Evolutionary conservation across 2,888 invertebrate genomes (phyloP).

Genomic region (Keiferia lycopersicella): DNA sequence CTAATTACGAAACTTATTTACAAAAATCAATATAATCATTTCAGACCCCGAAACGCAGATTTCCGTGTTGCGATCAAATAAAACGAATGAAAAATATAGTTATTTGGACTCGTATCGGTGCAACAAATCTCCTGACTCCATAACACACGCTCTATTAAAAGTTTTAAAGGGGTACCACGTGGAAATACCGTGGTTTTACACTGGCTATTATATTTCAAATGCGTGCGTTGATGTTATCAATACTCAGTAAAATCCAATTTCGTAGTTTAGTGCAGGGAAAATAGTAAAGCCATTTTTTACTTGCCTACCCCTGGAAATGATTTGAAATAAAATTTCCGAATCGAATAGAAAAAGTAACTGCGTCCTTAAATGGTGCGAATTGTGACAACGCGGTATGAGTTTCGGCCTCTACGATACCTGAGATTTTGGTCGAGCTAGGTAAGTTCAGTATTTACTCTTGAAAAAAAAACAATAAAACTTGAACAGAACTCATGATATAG

Average conservation of each 20-base stretch:
- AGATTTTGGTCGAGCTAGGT: too few species aligned
- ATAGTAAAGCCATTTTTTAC: background rate
- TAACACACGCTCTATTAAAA: background rate
- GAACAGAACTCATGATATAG: too few species aligned
- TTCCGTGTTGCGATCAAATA: background rate
- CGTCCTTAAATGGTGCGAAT: too few species aligned
- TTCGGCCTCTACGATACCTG: too few species aligned
- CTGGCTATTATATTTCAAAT: background rate
- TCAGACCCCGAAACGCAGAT: too few species aligned
- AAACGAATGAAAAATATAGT: slow-evolving; percentile 5
- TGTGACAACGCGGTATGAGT: too few species aligned
- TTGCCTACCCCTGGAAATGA: background rate
- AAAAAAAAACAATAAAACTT: too few species aligned
- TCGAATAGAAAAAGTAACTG: too few species aligned
- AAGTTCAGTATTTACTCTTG: too few species aligned
- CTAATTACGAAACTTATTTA: too few species aligned
- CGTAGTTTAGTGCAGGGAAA: background rate
- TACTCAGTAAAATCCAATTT: background rate
- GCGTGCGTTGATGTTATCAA: slow-evolving; percentile 8
- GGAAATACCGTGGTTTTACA: background rate
- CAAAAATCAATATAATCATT: too few species aligned
- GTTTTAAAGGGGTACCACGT: slow-evolving; percentile 4
- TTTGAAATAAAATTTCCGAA: too few species aligned
- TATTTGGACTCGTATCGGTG: background rate
- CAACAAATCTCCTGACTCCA: background rate